Evolutionary conservation across 2,113 vertebrate genomes (phyloP).

Genomic region (Peromyscus polionotus): DNA sequence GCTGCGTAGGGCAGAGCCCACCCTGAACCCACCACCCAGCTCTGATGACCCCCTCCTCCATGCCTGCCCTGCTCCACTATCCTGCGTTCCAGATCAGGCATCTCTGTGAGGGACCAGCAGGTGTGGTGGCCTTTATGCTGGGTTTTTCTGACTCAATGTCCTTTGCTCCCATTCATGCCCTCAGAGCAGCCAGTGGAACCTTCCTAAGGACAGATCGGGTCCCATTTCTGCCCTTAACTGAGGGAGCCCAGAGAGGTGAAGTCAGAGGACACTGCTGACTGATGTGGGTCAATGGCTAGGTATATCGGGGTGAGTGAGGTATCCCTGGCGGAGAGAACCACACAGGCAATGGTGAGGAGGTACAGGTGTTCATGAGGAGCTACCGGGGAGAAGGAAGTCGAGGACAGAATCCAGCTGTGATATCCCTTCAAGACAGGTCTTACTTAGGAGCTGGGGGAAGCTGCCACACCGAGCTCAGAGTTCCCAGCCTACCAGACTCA

Average conservation of each 20-base stretch:
- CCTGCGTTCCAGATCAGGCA: background rate
- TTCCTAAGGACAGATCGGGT: background rate
- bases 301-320: accelerated
- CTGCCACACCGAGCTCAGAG: background rate
- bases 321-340: background rate
- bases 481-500: background rate
- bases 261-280: background rate
- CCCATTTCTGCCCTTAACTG: background rate
- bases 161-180: background rate
- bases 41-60: too few species aligned
- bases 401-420: background rate
- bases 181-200: background rate
- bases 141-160: background rate
- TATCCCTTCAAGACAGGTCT: accelerated
- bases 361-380: background rate
- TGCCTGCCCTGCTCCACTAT: too few species aligned
- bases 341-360: background rate
- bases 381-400: background rate
- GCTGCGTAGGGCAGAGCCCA: background rate
- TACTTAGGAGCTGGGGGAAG: background rate
- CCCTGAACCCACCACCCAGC: background rate
- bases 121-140: background rate
- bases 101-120: background rate
- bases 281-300: background rate
- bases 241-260: background rate